Percentiles rank a stretch among this genome's conserved stretches.
These are phyloP conservation scores for Cerastis rubricosa DNA, from an alignment of 2,888 invertebrate genomes.

Conservation along the genomic window DNA sequence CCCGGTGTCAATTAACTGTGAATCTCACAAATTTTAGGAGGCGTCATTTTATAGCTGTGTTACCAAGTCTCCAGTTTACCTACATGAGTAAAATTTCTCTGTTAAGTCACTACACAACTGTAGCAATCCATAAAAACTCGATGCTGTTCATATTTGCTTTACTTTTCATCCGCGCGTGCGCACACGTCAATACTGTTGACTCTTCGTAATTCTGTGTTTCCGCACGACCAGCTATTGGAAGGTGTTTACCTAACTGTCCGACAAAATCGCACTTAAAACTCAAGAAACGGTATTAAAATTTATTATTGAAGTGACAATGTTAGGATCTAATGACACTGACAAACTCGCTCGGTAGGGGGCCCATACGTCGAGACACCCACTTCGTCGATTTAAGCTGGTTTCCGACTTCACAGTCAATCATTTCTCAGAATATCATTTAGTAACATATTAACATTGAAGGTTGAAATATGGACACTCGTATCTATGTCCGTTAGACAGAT, in stretches of 20 bases:
- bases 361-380: conserved; percentile 65
- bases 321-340: conserved; percentile 78
- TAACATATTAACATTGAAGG: conserved; percentile 70
- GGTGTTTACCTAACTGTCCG: conserved; percentile 83
- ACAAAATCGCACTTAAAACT: conserved; percentile 80
- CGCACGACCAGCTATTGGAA: conserved; percentile 75
- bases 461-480: conserved; percentile 73
- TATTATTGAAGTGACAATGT: conserved; percentile 66
- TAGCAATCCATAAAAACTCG: conserved; percentile 63
- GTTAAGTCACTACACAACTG: conserved; percentile 64
- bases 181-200: conserved; percentile 71
- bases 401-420: conserved; percentile 70
- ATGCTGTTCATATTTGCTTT: conserved; percentile 54
- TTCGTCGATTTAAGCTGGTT: conserved; percentile 64
- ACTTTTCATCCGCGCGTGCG: conserved; percentile 57
- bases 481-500: conserved; percentile 70
- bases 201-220: conserved; percentile 79
- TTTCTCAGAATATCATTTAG: conserved; percentile 73
- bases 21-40: conserved; percentile 58
- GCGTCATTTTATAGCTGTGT: conserved; percentile 45
- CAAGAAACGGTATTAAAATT: conserved; percentile 79
- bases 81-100: conserved; percentile 56
- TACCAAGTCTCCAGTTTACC: conserved; percentile 49
- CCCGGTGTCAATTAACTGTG: conserved; percentile 49
- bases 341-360: conserved; percentile 77